These are phyloP conservation scores for Sphaerophoria rueppellii DNA, from an alignment of 2,888 invertebrate species.

Conservation along the genomic window DNA sequence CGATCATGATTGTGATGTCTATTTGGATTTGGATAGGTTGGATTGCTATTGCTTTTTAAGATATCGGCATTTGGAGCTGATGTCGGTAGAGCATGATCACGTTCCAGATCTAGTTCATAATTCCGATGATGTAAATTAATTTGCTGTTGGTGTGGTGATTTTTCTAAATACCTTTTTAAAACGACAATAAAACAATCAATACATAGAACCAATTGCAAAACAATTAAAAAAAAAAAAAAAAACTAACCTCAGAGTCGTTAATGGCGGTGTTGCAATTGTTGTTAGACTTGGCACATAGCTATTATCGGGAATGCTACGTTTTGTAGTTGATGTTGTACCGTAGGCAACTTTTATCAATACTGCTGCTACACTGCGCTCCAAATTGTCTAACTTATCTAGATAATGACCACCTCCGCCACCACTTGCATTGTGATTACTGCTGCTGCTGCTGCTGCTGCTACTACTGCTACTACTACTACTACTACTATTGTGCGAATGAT, in stretches of 20 bases:
- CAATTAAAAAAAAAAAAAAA: not conserved
- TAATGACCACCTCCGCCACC: constrained; percentile 79
- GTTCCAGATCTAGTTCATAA: constrained; percentile 88
- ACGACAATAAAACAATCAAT: constrained; percentile 5
- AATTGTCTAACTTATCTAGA: constrained; percentile 84
- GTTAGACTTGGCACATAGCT: constrained; percentile 85
- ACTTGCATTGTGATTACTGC: constrained; percentile 56
- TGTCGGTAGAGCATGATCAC: constrained; percentile 89
- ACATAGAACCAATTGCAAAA: not conserved
- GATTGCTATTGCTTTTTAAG: constrained; percentile 89
- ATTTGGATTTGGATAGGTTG: constrained; percentile 89
- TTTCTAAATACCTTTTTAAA: constrained; percentile 78
- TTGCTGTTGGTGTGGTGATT: constrained; percentile 79
- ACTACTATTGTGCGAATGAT: constrained; percentile 50
- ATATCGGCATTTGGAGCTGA: constrained; percentile 91
- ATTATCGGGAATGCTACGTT: constrained; percentile 86
- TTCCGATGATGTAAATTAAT: constrained; percentile 80
- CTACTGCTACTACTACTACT: constrained; percentile 22
- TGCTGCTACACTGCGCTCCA: constrained; percentile 87
- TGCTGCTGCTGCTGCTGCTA: constrained; percentile 34
- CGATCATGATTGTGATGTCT: constrained; percentile 82
- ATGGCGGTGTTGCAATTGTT: constrained; percentile 85
- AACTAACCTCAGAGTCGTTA: constrained; percentile 84
- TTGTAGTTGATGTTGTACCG: constrained; percentile 86
- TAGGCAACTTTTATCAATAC: constrained; percentile 88